Conservation (phyloP, 2,797 vertebrate species). For the Mionectes olivaceus region DNA sequence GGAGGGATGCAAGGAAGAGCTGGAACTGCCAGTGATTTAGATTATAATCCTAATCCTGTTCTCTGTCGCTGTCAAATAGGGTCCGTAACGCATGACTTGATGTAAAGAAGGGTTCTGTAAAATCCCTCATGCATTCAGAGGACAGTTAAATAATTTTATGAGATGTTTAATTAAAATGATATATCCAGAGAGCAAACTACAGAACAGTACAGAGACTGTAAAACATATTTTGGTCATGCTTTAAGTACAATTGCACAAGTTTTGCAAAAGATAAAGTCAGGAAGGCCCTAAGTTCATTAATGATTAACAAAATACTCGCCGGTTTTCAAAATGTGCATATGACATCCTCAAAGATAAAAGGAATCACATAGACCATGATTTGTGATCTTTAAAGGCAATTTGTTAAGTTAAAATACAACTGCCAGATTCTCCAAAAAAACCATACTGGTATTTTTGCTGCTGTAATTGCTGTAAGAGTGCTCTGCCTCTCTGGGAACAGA, state of each 20-base stretch:
- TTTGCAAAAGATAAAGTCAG: background rate
- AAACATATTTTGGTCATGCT: background rate
- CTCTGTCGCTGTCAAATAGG: background rate
- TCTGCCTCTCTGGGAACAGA: background rate
- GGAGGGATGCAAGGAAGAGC: background rate
- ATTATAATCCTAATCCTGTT: background rate
- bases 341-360: background rate
- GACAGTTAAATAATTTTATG: background rate
- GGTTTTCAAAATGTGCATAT: background rate
- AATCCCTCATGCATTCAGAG: background rate
- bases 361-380: background rate
- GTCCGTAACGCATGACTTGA: background rate
- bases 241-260: background rate
- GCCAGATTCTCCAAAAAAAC: background rate
- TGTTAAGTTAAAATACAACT: background rate
- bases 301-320: background rate
- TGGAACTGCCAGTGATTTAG: background rate
- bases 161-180: background rate
- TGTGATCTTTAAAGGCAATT: background rate
- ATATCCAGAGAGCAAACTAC: background rate
- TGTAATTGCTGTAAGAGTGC: background rate
- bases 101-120: background rate
- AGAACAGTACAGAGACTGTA: background rate
- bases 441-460: background rate
- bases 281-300: background rate